Base-by-base conservation (phyloP, 2,888 invertebrate species). In the Eubasilissa splendida region DNA sequence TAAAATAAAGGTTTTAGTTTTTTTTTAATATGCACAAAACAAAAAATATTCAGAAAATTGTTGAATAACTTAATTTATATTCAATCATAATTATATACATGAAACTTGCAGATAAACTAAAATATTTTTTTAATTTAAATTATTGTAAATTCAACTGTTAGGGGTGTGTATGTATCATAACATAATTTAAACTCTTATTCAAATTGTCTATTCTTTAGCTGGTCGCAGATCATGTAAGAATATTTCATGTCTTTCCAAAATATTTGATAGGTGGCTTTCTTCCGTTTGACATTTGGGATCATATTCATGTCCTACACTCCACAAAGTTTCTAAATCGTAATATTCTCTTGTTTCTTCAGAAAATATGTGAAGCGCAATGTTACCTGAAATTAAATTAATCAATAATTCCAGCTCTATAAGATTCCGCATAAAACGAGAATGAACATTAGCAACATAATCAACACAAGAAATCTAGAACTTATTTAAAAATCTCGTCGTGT, bases 361-460 rank as follows among this genome's bases (percentile, higher is more conserved):
- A 88, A 98, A 96, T 84, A 99, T 92, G 86, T 99, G 98, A 54
- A 99, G 88, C 4, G 96, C 96, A 85, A 98, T 97, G 87, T 98
- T 98, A 83, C 97, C 97, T 97, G 88, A 56, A 91, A 91, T 60
- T 79, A 81, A 60, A 50, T 9, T 8, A 31, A 42, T 42, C 7
- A 42, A 42, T 42, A 42, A 42, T 42, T 7, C 42, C 42, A 42
- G 42, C 42, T 42, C 42, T 7, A 22, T 22, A 42, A 42, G 7
- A 42, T 42, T 42, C 42, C 22, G 7, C 4, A 42, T 42, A 42
- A 42, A 42, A 42, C 2, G 42, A 42, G 42, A 5, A 42, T 42
- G 1, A 42, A 42, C 7, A 2, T 2, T 42, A 2, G 42, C 7
- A 7, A 42, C 7, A 42, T 7, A 42, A 42, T 42, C 42, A 42